Evolutionary conservation across 30 jellyfish, hydroid and myxozoan species (phyloP).

Genomic region (Hydra vulgaris): DNA sequence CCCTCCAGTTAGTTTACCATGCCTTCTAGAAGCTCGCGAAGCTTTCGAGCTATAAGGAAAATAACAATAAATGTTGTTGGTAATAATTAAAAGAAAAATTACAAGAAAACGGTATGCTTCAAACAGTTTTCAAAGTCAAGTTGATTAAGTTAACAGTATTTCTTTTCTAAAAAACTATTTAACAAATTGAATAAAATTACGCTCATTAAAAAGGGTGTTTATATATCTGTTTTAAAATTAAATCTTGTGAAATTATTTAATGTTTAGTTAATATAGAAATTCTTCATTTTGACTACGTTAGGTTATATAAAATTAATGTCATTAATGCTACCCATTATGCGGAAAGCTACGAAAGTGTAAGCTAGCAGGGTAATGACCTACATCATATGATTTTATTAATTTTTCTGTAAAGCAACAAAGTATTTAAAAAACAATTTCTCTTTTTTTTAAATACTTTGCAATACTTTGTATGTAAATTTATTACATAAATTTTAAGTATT

Average conservation of each 20-base stretch:
- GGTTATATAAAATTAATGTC: background rate
- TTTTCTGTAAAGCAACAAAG: background rate
- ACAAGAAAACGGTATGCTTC: background rate
- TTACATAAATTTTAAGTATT: background rate
- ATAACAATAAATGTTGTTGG: background rate
- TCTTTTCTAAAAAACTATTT: background rate
- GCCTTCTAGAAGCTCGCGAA: background rate
- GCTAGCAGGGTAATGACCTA: background rate
- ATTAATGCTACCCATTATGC: background rate
- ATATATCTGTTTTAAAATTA: background rate
- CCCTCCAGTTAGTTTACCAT: background rate
- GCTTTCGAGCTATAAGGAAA: background rate
- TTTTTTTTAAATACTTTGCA: background rate
- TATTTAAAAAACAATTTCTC: background rate
- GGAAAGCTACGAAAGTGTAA: background rate
- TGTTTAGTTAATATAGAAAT: background rate
- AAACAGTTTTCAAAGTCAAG: background rate
- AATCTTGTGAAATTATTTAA: background rate
- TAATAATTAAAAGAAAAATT: background rate
- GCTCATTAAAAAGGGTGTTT: background rate
- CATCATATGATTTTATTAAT: background rate
- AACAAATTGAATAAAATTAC: background rate
- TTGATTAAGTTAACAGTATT: background rate
- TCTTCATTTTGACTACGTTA: background rate
- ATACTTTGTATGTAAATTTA: background rate